A percentile compares a stretch with the other conserved stretches of the same genome.
phyloP scores from a whole-genome alignment of 2,888 invertebrate species.

The Thymelicus sylvestris region DNA sequence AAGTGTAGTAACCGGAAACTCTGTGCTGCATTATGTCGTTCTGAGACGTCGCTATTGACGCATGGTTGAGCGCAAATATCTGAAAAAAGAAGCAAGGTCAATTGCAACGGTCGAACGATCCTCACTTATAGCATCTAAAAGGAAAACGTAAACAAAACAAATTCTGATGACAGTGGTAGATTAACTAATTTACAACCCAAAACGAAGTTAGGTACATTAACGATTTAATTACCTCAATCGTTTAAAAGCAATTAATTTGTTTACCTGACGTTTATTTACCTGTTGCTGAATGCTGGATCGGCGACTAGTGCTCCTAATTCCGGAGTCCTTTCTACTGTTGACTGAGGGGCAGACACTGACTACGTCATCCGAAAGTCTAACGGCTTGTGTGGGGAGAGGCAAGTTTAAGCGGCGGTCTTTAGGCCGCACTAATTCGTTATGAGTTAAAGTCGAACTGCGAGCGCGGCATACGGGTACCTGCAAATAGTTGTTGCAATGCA shows the following conservation, averaged over 20 bases:
- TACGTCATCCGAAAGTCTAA: slow-evolving; percentile 83
- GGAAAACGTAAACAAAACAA: slow-evolving; percentile 7
- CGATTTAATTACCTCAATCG: slow-evolving; percentile 11
- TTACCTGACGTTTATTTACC: slow-evolving; percentile 69
- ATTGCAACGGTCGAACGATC: neutral
- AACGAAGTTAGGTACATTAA: slow-evolving; percentile 24
- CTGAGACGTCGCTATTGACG: slow-evolving; percentile 85
- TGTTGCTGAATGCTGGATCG: slow-evolving; percentile 94
- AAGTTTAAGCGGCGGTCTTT: slow-evolving; percentile 75
- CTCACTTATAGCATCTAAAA: neutral
- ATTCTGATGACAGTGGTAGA: neutral
- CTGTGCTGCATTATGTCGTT: slow-evolving; percentile 91
- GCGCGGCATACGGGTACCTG: slow-evolving; percentile 78
- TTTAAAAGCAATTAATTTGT: slow-evolving; percentile 29
- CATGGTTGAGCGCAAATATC: slow-evolving; percentile 87
- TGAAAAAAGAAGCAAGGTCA: slow-evolving; percentile 55
- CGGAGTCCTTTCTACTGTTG: slow-evolving; percentile 94
- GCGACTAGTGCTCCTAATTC: slow-evolving; percentile 93
- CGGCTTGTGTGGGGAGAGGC: slow-evolving; percentile 66
- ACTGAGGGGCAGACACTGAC: slow-evolving; percentile 90
- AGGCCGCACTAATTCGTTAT: slow-evolving; percentile 67
- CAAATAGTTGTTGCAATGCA: slow-evolving; percentile 18
- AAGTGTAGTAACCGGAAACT: slow-evolving; percentile 95
- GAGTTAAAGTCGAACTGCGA: slow-evolving; percentile 76
- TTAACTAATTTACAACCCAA: neutral